Evolutionary conservation across 2,797 vertebrate species (phyloP), one percentile per base, ranked within the genome.

Genomic region (Cephalopachus bancanus): DNA sequence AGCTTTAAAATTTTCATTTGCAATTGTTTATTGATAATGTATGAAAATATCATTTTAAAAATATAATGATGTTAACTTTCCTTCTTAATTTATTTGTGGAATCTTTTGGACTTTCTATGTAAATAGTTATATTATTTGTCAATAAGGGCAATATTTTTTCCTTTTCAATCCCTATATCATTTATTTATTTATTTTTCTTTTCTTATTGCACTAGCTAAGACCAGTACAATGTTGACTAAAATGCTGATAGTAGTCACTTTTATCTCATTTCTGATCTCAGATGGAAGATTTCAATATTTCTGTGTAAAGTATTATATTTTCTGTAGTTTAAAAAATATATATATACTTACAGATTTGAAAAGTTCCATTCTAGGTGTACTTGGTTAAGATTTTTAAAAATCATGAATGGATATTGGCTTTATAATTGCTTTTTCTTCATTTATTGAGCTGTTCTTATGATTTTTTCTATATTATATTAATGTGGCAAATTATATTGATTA

Each of bases 71-170:
- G 14, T 51, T 57, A 79, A 19, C 7, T 37, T 93, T 30, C 14
- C 10, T 62, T 60, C n/a, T 37, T 78, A 83, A 51, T 57, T 92
- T 81, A 69, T 76, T 91, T 94, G n/a, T 26, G 93, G 67, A 90
- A 28, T 92, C 49, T 67, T 89, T 72, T 71, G 33, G 5, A 12
- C 78, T 92, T 89, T 74, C 30, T 80, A 19, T 28, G 37, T 53
- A 78, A 9, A 75, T 4, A 80, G 19, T 33, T 67, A 71, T 75
- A 19, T 87, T 76, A 22, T 60, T 26, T 83, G 64, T 72, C 33
- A 93, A 53, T 19, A 78, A 78, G 26, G 55, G 5, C 64, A 72
- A 44, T 72, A 14, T 44, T 94, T 95, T 93, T 60, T 88, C 72
- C 15, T 78, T 96, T 94, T 83, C 33, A 79, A 64, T 84, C 20